These are phyloP conservation scores for Noctua janthe DNA, from an alignment of 2,888 invertebrate genomes.

Conservation along the genomic window DNA sequence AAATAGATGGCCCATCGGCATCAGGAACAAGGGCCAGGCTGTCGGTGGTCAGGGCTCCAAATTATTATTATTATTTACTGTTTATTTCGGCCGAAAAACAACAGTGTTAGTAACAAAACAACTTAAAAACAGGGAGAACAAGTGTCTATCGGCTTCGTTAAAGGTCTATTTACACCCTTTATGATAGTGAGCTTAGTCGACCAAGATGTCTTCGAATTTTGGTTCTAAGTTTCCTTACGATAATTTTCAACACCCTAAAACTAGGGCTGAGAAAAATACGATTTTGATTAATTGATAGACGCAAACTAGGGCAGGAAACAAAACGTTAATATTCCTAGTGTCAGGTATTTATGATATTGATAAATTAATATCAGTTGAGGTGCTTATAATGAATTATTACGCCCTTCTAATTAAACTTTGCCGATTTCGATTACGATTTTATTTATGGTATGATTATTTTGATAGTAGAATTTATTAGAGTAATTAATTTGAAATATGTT, in stretches of 20 bases:
- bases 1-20: background rate
- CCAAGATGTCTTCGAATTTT: background rate
- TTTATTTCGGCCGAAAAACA: no score
- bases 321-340: conserved; percentile 24
- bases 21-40: background rate
- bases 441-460: conserved; percentile 50
- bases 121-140: no score
- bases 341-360: conserved; percentile 60
- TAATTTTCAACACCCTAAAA: background rate
- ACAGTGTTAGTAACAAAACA: no score
- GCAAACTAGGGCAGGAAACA: background rate
- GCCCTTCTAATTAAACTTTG: conserved; percentile 64
- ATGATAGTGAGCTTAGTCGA: background rate
- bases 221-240: background rate
- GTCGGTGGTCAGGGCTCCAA: background rate
- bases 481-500: conserved; percentile 62
- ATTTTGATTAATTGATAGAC: background rate
- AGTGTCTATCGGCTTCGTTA: no score
- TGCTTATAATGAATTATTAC: conserved; percentile 60
- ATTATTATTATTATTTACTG: no score
- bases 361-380: conserved; percentile 53
- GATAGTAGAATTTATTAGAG: conserved; percentile 59
- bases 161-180: no score
- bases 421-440: conserved; percentile 62
- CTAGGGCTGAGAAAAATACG: background rate